Evolutionary conservation across 2,797 vertebrate genomes (phyloP), one percentile per base, ranked within the genome.

Genomic region (Sebastes nivosus): DNA sequence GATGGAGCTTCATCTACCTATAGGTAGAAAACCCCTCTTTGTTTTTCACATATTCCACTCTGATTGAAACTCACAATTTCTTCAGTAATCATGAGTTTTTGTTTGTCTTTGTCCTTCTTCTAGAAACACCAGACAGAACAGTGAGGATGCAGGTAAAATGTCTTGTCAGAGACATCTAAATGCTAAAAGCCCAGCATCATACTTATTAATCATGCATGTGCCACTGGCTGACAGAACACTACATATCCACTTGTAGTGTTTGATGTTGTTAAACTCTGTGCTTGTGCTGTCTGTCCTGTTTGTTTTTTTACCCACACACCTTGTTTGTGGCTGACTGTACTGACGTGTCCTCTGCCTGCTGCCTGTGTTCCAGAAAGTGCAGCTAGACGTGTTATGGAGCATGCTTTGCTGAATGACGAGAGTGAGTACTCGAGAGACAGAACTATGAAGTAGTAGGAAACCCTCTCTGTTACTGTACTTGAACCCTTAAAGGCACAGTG

Each of bases 391-490:
- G 95, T 98, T 87, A 99, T 99, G 99, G 98, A 99, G 92, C 97
- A 97, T 81, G 98, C 99, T 80, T 96, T 99, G 94, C 97, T 99
- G 93, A 99, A 96, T 92, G 99, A 99, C 0, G 97, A 99, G 94
- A 95, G 99, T 99, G 95, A 99, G 99, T 98, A 90, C 36, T 36
- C 36, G 36, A 36, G 36, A 36, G 36, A 93, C 64, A 79, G 36
- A 82, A 18, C 8, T 25, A 5, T 72, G 1, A n/a, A 57, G 46
- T 27, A 36, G 34, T 36, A 36, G 34, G 34, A 36, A 36, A 36
- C 1, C n/a, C 5, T 18, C 30, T 59, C n/a, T 2, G n/a, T 68
- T 36, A 27, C 29, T 65, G 8, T 67, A 10, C 60, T 66, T 68
- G 20, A 65, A 20, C 16, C 63, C 25, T 30, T 18, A 46, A 50